These are phyloP conservation scores for Leucosticte australis DNA, from an alignment of 2,113 vertebrate species.

Conservation along the genomic window DNA sequence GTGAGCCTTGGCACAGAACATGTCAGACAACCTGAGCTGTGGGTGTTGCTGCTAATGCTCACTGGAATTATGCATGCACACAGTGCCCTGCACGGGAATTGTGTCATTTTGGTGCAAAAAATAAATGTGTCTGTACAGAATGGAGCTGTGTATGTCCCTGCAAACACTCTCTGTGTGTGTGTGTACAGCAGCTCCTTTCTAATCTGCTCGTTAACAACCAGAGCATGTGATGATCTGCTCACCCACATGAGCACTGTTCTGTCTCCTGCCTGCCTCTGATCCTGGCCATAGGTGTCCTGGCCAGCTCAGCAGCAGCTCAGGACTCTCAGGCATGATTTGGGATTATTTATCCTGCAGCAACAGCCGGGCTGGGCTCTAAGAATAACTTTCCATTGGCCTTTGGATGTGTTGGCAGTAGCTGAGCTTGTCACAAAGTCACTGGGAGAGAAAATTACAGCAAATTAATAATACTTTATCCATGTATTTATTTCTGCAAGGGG, in stretches of 20 bases:
- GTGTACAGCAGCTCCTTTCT: not conserved
- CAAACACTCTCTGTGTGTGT: not conserved
- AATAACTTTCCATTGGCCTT: conserved; percentile 52
- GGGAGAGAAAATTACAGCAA: not conserved
- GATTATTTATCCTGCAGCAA: conserved; percentile 34
- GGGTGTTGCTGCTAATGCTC: not conserved
- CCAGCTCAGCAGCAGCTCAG: conserved; percentile 44
- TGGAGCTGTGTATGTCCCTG: not conserved
- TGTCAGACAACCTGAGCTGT: conserved; percentile 28
- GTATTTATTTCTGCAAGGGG: not conserved
- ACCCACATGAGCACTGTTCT: not conserved
- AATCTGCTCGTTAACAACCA: conserved; percentile 6
- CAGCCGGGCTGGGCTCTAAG: conserved; percentile 40
- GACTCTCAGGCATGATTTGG: conserved; percentile 26
- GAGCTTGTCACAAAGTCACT: not conserved
- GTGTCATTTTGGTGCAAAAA: not conserved
- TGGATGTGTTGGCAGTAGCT: conserved; percentile 17
- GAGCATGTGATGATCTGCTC: not conserved
- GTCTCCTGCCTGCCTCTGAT: conserved; percentile 40
- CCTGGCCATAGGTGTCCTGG: not conserved
- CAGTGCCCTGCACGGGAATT: not conserved
- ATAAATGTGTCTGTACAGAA: not conserved
- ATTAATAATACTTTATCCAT: not conserved
- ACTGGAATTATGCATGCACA: not conserved
- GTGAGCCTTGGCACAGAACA: not conserved